Base-by-base conservation (phyloP, 1,140 invertebrate species). In the Anastrepha ludens region DNA sequence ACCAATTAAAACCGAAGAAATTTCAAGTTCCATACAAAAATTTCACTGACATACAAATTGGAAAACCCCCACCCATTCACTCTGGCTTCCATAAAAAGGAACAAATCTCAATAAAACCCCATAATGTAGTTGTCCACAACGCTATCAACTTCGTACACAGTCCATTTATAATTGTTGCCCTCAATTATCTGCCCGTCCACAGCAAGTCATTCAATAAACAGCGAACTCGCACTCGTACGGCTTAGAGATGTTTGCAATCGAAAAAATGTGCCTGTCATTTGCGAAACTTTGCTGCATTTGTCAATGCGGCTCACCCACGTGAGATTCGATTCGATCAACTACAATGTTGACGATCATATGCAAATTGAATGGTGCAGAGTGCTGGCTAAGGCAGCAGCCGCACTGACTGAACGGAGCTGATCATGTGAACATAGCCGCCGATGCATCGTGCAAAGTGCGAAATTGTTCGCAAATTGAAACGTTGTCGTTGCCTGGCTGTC, bases 151-250 rank as follows among this genome's bases (percentile, higher is more conserved):
- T 74, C 74, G 6, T 29, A 62, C 60, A 4, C 55, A 81, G 47
- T 81, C 74, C 74, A 81, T 81, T 81, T 81, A 81, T 81, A 81
- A 81, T 81, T 81, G 74, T 81, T 81, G 74, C 74, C 74, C 74
- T 41, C 74, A 81, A 81, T 81, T 81, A 81, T n/a, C 9, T 81
- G 74, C 47, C 44, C 74, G 74, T 81, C 74, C 74, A 81, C 74
- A 81, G 41, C 74, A 13, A 55, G 74, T 55, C n/a, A 81, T 20
- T 81, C 47, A 81, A 81, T 81, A 55, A 20, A 70, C 8, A 5
- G 0, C 6, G n/a, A 55, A 55, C n/a, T 13, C 60, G 60, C 11
- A 62, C 60, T 4, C 13, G n/a, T 29, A 29, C 29, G 29, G 70
- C 74, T 81, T 44, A 81, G 41, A 81, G 47, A 81, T 81, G 74